Base-by-base conservation (phyloP, 1,140 invertebrate species). In the Brachionus angularis region DNA sequence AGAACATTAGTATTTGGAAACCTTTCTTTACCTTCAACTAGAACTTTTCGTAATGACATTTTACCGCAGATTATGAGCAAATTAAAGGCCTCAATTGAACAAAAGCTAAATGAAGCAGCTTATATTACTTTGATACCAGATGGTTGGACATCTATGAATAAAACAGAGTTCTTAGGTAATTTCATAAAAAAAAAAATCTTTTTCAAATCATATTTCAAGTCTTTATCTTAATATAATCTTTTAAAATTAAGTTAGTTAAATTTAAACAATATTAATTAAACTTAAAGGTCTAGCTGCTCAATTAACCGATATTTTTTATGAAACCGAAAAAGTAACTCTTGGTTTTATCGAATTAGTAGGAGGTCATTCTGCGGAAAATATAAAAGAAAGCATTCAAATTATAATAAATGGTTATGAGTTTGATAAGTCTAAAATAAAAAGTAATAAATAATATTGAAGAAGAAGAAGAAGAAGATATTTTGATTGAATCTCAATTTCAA, bases 391-490 rank as follows among this genome's bases (percentile, higher is more conserved):
- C n/a, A n/a, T n/a, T n/a, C n/a, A n/a, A n/a, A n/a, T n/a, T n/a
- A n/a, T n/a, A n/a, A n/a, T n/a, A n/a, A n/a, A n/a, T n/a, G n/a
- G n/a, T n/a, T n/a, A 52, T 52, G 49, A 52, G 25, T 29, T 27
- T 25, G 14, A 12, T 3, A 10, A 31, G 1, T 25, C 29, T 25
- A 10, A 52, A 2, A 27, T 52, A 0, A 25, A 52, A 52, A 25
- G 25, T 25, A 52, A 25, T 52, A 5, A 14, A 7, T 52, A 25
- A 52, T 52, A 52, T 52, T 52, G 49, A 52, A 25, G 18, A 52
- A 31, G 49, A 52, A 4, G 10, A 52, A 52, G 49, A 52, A 52
- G 49, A 52, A n/a, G n/a, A n/a, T n/a, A n/a, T n/a, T n/a, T n/a
- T n/a, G n/a, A n/a, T n/a, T n/a, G n/a, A n/a, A n/a, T n/a, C n/a